Conservation (phyloP, 2,888 invertebrate species). For the Hecatera dysodea region DNA sequence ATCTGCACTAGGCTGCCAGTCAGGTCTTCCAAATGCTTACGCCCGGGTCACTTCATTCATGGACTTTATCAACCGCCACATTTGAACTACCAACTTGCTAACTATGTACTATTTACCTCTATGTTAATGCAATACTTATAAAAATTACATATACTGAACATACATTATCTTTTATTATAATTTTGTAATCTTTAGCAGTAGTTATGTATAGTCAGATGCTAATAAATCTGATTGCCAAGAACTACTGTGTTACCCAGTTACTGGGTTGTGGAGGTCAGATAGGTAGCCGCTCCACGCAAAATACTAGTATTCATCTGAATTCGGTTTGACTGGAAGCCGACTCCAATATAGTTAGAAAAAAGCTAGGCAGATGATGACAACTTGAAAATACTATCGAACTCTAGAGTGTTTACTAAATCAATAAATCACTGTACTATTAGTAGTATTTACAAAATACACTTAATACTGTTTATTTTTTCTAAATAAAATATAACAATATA, state of each 20-base stretch:
- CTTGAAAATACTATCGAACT: not conserved
- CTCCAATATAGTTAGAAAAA: too few species aligned
- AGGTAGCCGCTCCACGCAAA: too few species aligned
- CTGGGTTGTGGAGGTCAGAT: too few species aligned
- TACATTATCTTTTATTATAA: slow-evolving; percentile 5
- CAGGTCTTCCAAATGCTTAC: slow-evolving; percentile 67
- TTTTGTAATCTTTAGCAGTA: too few species aligned
- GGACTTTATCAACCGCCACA: slow-evolving; percentile 62
- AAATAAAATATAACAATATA: slow-evolving; percentile 10
- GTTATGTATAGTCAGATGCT: too few species aligned
- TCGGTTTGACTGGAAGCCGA: too few species aligned
- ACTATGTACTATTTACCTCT: not conserved
- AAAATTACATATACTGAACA: not conserved
- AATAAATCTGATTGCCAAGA: too few species aligned
- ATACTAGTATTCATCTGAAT: too few species aligned
- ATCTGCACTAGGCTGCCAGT: slow-evolving; percentile 68
- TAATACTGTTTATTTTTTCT: not conserved
- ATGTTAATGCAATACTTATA: slow-evolving; percentile 20
- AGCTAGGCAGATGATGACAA: too few species aligned
- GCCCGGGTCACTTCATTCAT: slow-evolving; percentile 72
- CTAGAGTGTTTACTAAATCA: slow-evolving; percentile 6
- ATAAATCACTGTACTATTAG: slow-evolving; percentile 2
- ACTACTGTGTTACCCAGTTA: too few species aligned
- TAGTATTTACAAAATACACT: not conserved
- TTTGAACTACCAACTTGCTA: not conserved